These are phyloP conservation scores for Chaetops frenatus DNA, from an alignment of 2,113 vertebrate species.

Conservation along the genomic window DNA sequence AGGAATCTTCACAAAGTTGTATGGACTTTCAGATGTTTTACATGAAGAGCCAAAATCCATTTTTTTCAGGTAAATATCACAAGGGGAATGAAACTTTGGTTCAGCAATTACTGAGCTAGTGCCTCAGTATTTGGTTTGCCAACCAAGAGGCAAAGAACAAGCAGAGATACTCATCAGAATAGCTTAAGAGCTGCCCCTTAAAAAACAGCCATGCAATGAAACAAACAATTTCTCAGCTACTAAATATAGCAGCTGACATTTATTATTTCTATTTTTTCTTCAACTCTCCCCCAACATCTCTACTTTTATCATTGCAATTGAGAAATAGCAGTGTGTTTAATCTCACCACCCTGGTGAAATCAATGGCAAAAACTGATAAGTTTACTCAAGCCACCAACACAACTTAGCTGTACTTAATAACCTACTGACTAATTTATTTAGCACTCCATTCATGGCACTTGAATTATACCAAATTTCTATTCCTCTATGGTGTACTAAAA, in stretches of 20 bases:
- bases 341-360: background rate
- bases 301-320: background rate
- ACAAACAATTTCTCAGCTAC: background rate
- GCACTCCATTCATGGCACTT: background rate
- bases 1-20: background rate
- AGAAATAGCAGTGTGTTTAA: constrained; percentile 10
- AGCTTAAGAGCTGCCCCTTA: constrained; percentile 1
- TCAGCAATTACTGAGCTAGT: background rate
- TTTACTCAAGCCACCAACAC: background rate
- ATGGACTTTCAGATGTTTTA: background rate
- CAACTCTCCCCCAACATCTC: background rate
- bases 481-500: background rate
- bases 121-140: background rate
- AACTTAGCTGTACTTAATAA: background rate
- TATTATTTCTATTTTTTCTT: background rate
- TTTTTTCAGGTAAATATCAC: background rate
- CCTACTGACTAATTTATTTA: background rate
- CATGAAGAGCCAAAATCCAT: background rate
- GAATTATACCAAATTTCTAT: background rate
- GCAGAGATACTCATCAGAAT: background rate
- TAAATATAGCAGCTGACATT: background rate
- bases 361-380: background rate
- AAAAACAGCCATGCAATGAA: background rate
- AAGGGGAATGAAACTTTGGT: background rate
- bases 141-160: background rate